These are phyloP conservation scores for Machaerirhynchus nigripectus DNA, from an alignment of 2,113 vertebrate genomes.

Conservation along the genomic window DNA sequence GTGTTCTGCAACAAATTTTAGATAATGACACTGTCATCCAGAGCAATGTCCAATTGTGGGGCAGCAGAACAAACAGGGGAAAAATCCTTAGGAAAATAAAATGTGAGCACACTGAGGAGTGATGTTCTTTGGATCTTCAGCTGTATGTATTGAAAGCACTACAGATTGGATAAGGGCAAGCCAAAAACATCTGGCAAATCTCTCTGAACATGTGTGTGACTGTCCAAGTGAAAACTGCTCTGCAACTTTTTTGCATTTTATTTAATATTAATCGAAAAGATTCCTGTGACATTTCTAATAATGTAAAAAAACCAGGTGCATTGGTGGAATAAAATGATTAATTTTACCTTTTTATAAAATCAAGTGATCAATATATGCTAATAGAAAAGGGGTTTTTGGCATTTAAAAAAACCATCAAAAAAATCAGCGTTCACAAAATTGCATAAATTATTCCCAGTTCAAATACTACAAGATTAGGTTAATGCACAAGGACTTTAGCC, in stretches of 20 bases:
- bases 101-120: not conserved
- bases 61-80: not conserved
- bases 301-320: not conserved
- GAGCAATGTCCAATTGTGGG: rapidly evolving
- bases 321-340: not conserved
- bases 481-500: not conserved
- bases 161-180: not conserved
- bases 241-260: not conserved
- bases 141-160: not conserved
- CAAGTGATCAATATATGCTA: not conserved
- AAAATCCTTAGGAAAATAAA: not conserved
- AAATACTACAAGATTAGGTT: not conserved
- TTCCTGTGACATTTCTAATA: not conserved
- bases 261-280: not conserved
- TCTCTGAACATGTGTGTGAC: not conserved
- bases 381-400: not conserved
- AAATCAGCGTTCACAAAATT: not conserved
- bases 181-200: not conserved
- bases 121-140: not conserved
- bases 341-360: not conserved
- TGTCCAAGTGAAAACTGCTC: not conserved
- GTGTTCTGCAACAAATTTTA: not conserved
- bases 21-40: not conserved
- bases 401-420: not conserved
- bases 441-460: not conserved